Percentiles rank a stretch among this genome's conserved stretches.
phyloP scores from a whole-genome alignment of 2,888 invertebrate species.

The Ennomos fuscantarius region DNA sequence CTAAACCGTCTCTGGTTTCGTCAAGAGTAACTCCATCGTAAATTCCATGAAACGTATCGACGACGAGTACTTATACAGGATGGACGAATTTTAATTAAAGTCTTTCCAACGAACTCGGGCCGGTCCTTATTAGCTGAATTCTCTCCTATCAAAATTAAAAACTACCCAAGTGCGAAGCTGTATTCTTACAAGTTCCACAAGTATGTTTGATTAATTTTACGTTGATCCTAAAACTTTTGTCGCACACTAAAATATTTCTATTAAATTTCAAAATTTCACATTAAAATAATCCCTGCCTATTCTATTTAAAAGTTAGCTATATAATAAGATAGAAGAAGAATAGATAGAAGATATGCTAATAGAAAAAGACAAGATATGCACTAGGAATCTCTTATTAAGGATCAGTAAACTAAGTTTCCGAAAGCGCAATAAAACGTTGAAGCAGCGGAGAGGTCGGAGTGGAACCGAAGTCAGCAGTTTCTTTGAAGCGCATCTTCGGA shows the following conservation, averaged over 20 bases:
- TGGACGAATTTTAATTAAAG: conserved; percentile 62
- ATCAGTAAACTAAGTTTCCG: conserved; percentile 58
- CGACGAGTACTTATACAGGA: conserved; percentile 41
- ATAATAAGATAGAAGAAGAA: too few species aligned
- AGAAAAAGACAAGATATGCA: conserved; percentile 2
- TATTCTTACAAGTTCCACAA: conserved; percentile 11
- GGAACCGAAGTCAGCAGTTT: conserved; percentile 75
- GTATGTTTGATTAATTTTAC: not conserved
- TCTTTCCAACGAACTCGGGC: conserved; percentile 24
- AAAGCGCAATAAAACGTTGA: conserved; percentile 74
- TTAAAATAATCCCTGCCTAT: too few species aligned
- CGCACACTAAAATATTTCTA: too few species aligned
- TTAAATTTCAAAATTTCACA: too few species aligned
- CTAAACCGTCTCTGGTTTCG: conserved; percentile 52
- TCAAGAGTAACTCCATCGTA: conserved; percentile 55
- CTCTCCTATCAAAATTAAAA: conserved; percentile 27
- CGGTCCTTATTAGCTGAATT: conserved; percentile 25
- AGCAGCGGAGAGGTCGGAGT: conserved; percentile 57
- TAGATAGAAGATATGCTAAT: too few species aligned
- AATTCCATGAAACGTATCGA: conserved; percentile 46
- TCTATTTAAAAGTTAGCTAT: too few species aligned
- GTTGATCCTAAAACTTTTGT: too few species aligned
- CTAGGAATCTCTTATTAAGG: conserved; percentile 12
- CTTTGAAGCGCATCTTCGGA: conserved; percentile 77
- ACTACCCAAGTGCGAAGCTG: conserved; percentile 18